Evolutionary conservation across 2,888 invertebrate genomes (phyloP).

Genomic region (Phyto melanocephala): DNA sequence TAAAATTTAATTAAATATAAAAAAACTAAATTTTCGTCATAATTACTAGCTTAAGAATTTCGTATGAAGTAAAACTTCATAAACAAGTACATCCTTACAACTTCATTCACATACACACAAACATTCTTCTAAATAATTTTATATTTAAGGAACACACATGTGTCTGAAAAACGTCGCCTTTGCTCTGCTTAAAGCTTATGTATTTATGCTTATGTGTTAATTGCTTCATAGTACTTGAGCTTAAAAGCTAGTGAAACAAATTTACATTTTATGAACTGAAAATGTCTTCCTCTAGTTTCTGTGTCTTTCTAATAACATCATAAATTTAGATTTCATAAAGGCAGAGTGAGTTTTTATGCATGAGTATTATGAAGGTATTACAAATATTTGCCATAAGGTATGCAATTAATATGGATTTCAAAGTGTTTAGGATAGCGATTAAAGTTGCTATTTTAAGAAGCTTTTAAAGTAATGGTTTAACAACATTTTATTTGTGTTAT

Average conservation of each 20-base stretch:
- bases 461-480: background rate
- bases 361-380: background rate
- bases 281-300: background rate
- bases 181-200: background rate
- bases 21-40: background rate
- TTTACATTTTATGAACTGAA: background rate
- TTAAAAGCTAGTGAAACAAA: background rate
- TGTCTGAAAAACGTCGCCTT: too few relatives aligned
- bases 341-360: background rate
- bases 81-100: too few relatives aligned
- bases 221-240: background rate
- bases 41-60: background rate
- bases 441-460: background rate
- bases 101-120: too few relatives aligned
- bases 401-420: conserved; percentile 24
- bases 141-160: too few relatives aligned
- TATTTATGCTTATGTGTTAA: background rate
- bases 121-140: too few relatives aligned
- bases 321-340: too few relatives aligned
- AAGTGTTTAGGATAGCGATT: background rate
- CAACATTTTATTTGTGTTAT: background rate
- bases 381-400: conserved; percentile 19
- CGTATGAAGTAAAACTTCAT: background rate
- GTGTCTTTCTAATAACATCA: too few relatives aligned
- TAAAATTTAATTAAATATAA: background rate